phyloP scores from a whole-genome alignment of 35 echinoderm and acorn worm genomes.

The Antedon bifida region DNA sequence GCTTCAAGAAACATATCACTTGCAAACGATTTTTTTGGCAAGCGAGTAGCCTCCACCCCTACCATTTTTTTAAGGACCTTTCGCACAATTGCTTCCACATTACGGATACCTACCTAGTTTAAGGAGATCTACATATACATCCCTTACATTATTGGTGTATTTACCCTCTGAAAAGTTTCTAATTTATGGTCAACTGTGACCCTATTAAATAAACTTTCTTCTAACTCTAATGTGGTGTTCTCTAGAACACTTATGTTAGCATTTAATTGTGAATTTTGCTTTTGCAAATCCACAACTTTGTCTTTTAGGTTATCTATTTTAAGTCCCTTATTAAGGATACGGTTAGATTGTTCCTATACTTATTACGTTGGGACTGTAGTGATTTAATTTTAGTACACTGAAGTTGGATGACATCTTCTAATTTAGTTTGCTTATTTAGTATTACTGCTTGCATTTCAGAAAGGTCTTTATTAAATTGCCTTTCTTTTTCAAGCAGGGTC shows the following conservation, averaged over 20 bases:
- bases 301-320: background rate
- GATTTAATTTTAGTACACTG: background rate
- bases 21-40: constrained; percentile 11
- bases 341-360: background rate
- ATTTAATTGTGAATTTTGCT: background rate
- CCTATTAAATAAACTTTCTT: background rate
- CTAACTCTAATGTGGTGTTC: background rate
- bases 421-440: background rate
- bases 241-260: background rate
- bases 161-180: background rate
- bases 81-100: constrained; percentile 8
- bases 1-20: constrained; percentile 13
- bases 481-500: background rate
- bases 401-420: background rate
- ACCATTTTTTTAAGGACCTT: background rate
- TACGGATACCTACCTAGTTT: background rate
- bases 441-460: background rate
- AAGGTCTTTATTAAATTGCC: background rate
- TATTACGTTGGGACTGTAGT: background rate
- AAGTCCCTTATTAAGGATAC: background rate
- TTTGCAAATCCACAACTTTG: background rate
- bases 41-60: background rate
- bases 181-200: background rate
- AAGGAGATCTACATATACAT: background rate
- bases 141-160: background rate